Base-by-base conservation (phyloP, 2,888 invertebrate species). In the Mesochorus sp. region DNA sequence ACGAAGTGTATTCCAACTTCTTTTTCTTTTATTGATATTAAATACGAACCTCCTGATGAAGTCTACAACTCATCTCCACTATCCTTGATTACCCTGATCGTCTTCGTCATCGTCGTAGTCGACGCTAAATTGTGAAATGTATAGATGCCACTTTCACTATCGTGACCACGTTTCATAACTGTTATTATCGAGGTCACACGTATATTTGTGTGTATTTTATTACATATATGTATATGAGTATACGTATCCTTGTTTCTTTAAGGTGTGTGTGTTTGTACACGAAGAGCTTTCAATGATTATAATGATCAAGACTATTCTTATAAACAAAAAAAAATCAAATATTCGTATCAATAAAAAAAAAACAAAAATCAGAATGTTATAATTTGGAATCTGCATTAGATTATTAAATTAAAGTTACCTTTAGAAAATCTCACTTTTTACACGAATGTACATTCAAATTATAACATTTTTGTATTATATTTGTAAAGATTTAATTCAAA, bases 131-230 rank as follows among this genome's bases (percentile, higher is more conserved):
- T 89, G 88, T 88, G 89, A 89, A 89, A 89, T 87, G 83, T 80
- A 77, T 76, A 82, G 80, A 83, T 70, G 88, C 88, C 89, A 90
- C 91, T 91, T 91, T 91, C 91, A 91, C 91, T 90, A 90, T 89
- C 90, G 90, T 87, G 88, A 88, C 85, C 88, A 88, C 86, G 88
- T 91, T 91, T 90, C 90, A 90, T 90, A 91, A 91, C 90, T 86
- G 89, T 90, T 90, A 89, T 90, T 90, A 90, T 90, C 88, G 90
- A 88, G 90, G 90, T 85, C 89, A 87, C 86, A 87, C 87, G 87
- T 89, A 87, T 76, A 73, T 57, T 68, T 51, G 47, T 61, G 57
- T 59, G 49, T n/a, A 55, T 51, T 37, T 51, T 31, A 10, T 4
- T 10, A n/a, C n/a, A n/a, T n/a, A 12, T 17, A n/a, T 10, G 24